These are phyloP conservation scores for Latrodectus geometricus DNA, from an alignment of 1,140 invertebrate genomes.

Conservation along the genomic window DNA sequence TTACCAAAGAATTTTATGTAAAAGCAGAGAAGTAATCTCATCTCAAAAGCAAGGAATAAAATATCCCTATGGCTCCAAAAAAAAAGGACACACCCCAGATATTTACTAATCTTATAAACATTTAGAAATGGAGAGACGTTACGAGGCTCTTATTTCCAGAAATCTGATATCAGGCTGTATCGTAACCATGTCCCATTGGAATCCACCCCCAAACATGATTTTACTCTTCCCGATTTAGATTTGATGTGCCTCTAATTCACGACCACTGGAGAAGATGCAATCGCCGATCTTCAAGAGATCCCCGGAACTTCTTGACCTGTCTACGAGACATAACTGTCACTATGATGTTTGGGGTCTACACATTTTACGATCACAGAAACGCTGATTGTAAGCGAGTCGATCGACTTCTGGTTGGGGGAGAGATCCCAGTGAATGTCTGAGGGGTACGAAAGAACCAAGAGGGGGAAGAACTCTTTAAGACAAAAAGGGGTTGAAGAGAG, in stretches of 20 bases:
- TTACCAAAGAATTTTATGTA: too few species aligned
- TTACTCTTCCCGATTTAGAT: slow-evolving; percentile 19
- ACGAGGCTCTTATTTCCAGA: neutral
- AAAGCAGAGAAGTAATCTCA: too few species aligned
- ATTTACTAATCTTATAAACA: too few species aligned
- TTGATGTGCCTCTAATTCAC: slow-evolving; percentile 29
- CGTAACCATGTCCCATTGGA: slow-evolving; percentile 20
- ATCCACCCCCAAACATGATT: slow-evolving; percentile 27
- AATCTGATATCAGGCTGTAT: slow-evolving; percentile 4
- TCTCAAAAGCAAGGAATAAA: too few species aligned
- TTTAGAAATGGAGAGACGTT: too few species aligned
- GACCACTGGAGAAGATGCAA: slow-evolving; percentile 9
- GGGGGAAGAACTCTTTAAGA: slow-evolving; percentile 13
- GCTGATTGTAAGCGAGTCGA: slow-evolving; percentile 23
- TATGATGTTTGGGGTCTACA: slow-evolving; percentile 33
- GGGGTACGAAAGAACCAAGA: neutral
- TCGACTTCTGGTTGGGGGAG: neutral
- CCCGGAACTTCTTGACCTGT: neutral
- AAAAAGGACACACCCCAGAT: too few species aligned
- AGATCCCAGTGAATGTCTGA: neutral
- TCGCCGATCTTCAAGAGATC: neutral
- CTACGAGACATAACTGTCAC: slow-evolving; percentile 49
- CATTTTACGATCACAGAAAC: slow-evolving; percentile 33
- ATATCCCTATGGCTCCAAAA: too few species aligned
- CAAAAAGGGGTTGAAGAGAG: slow-evolving; percentile 1